Evolutionary conservation across 2,113 vertebrate genomes (phyloP).

Genomic region (Tupaia chinensis): DNA sequence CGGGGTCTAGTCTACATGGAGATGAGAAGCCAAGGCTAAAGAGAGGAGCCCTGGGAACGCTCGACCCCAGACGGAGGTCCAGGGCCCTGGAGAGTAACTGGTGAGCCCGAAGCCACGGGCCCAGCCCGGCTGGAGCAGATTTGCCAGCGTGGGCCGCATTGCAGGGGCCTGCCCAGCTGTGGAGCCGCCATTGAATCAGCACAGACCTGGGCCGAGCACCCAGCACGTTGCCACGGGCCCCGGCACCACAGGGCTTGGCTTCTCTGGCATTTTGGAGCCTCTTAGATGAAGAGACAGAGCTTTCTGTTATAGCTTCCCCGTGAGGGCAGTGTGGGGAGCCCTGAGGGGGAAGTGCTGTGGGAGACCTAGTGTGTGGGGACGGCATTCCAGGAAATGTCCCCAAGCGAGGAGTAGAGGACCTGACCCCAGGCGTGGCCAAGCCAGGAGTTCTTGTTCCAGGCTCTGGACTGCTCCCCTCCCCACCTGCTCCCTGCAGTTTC

Average conservation of each 20-base stretch:
- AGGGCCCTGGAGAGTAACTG: background rate
- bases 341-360: background rate
- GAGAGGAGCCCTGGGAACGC: background rate
- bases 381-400: background rate
- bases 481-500: background rate
- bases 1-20: background rate
- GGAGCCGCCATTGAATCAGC: background rate
- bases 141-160: background rate
- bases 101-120: too few relatives aligned
- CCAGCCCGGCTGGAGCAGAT: background rate
- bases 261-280: background rate
- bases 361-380: too few relatives aligned
- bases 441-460: background rate
- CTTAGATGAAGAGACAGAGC: background rate
- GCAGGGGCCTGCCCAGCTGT: background rate
- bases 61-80: background rate
- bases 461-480: too few relatives aligned
- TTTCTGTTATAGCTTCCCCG: background rate
- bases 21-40: background rate
- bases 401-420: background rate
- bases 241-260: fast-evolving
- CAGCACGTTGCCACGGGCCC: background rate
- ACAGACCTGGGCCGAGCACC: background rate
- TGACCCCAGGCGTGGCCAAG: background rate
- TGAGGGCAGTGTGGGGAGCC: background rate